phyloP scores from a whole-genome alignment of 2,113 vertebrate species.

The Xiphorhynchus elegans region DNA sequence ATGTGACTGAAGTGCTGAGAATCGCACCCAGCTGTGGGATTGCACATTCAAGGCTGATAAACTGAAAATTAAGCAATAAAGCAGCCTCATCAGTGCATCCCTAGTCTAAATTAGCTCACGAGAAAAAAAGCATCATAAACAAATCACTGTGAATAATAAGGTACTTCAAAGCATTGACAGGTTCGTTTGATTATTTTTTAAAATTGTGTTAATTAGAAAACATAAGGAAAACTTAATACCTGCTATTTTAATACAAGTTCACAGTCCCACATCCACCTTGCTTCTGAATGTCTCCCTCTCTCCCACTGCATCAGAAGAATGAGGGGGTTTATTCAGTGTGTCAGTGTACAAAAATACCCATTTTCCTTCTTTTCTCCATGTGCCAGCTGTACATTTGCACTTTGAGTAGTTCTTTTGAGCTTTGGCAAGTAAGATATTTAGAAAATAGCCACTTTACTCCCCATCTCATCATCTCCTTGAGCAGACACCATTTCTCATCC shows the following conservation, averaged over 20 bases:
- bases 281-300: background rate
- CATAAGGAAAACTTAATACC: background rate
- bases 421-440: background rate
- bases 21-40: background rate
- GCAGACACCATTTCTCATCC: background rate
- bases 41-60: background rate
- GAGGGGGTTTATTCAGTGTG: background rate
- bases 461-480: background rate
- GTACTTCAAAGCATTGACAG: background rate
- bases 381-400: background rate
- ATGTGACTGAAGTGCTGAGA: background rate
- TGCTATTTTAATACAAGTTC: background rate
- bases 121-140: background rate
- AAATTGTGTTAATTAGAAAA: conserved; percentile 26
- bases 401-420: background rate
- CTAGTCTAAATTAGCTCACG: background rate
- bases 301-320: background rate
- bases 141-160: background rate
- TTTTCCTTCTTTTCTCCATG: background rate
- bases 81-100: background rate
- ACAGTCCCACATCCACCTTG: background rate
- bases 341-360: conserved; percentile 3
- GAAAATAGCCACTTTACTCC: background rate
- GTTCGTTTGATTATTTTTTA: background rate
- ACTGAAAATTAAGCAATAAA: background rate